Percentiles rank a stretch among this genome's conserved stretches.
phyloP scores from a whole-genome alignment of 1,140 invertebrate genomes.

The Drosophila dunni region DNA sequence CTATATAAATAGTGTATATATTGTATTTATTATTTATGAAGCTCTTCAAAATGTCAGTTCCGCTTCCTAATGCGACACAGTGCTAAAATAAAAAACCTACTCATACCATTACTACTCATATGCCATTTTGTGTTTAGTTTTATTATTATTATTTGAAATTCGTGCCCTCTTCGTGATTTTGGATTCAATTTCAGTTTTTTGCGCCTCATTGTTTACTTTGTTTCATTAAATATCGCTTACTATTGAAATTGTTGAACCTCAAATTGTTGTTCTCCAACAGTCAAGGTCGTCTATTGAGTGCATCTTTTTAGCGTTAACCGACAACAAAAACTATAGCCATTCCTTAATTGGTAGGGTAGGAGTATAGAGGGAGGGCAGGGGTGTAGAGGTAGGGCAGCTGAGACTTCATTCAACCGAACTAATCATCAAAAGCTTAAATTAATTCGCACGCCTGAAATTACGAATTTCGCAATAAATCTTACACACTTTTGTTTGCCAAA shows the following conservation, averaged over 20 bases:
- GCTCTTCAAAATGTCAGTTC: conserved; percentile 60
- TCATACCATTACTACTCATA: conserved; percentile 28
- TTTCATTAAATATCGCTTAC: conserved; percentile 72
- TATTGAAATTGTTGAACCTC: conserved; percentile 45
- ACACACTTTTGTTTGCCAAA: conserved; percentile 2
- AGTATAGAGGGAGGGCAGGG: not conserved
- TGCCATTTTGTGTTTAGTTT: conserved; percentile 50
- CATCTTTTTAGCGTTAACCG: conserved; percentile 56
- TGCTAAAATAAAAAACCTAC: conserved; percentile 56
- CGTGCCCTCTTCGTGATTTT: conserved; percentile 12
- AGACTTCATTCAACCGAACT: conserved; percentile 7
- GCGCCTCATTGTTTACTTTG: conserved; percentile 69
- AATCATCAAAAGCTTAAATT: conserved; percentile 46
- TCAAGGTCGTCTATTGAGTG: conserved; percentile 67
- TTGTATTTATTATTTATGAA: conserved; percentile 51
- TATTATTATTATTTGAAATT: conserved; percentile 57
- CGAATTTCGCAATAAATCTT: conserved; percentile 51
- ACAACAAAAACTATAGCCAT: conserved; percentile 17
- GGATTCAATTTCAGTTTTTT: conserved; percentile 48
- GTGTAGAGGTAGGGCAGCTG: not conserved
- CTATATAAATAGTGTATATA: conserved; percentile 26
- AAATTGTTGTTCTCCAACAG: conserved; percentile 39
- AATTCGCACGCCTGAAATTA: conserved; percentile 26
- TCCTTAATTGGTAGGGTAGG: conserved; percentile 7
- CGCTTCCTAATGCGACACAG: conserved; percentile 66